Evolutionary conservation across 64 coral and sea anemone species (phyloP).

Genomic region (Porites australiensis): DNA sequence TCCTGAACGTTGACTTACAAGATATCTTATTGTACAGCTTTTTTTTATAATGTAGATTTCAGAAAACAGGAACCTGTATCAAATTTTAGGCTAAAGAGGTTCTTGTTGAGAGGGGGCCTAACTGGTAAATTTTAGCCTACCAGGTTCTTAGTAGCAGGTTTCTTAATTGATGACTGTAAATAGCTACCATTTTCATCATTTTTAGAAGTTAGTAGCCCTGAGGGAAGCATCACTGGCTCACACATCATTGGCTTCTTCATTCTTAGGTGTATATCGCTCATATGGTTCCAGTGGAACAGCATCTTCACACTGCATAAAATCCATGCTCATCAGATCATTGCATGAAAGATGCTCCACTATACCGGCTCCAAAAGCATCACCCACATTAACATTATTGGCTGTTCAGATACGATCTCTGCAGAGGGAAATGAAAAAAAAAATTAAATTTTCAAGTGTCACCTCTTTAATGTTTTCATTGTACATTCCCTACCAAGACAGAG

Average conservation of each 20-base stretch:
- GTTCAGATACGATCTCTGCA: slow-evolving; percentile 96
- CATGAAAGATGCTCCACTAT: slow-evolving; percentile 93
- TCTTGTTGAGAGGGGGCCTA: too few species aligned
- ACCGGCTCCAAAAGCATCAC: slow-evolving; percentile 90
- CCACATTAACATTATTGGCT: slow-evolving; percentile 83
- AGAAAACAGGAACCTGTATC: too few species aligned
- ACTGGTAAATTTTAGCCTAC: too few species aligned
- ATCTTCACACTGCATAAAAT: slow-evolving; percentile 90
- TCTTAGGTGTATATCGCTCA: slow-evolving; percentile 36
- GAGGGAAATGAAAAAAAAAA: too few species aligned
- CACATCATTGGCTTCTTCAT: neutral
- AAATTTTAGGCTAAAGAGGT: too few species aligned
- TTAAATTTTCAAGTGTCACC: too few species aligned
- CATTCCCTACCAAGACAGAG: too few species aligned
- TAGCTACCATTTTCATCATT: neutral
- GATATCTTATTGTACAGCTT: too few species aligned
- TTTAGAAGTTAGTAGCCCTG: slow-evolving; percentile 75
- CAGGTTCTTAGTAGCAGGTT: neutral
- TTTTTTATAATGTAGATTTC: too few species aligned
- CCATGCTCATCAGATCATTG: slow-evolving; percentile 91
- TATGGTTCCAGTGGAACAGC: slow-evolving; percentile 47
- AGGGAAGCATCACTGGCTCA: slow-evolving; percentile 42
- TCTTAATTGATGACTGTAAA: neutral
- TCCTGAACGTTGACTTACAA: too few species aligned
- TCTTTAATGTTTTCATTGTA: too few species aligned